phyloP scores from a whole-genome alignment of 2,113 vertebrate species.

The Sceloporus undulatus region DNA sequence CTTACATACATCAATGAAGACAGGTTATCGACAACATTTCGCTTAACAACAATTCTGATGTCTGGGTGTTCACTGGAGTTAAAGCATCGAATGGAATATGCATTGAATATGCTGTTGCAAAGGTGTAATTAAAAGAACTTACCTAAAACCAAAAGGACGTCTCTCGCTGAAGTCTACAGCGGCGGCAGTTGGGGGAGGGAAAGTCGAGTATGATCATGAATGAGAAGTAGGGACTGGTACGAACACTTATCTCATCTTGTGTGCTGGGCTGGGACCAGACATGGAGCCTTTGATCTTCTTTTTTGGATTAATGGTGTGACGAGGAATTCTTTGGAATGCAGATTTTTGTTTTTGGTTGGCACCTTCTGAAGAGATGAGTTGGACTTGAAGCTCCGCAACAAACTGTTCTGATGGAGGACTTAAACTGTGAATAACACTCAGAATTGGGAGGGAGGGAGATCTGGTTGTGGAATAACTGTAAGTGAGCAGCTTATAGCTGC shows the following conservation, averaged over 20 bases:
- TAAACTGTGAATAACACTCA: conserved; percentile 82
- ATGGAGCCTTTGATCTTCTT: conserved; percentile 67
- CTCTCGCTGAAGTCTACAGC: conserved; percentile 79
- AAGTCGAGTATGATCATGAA: conserved; percentile 76
- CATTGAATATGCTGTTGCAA: conserved; percentile 96
- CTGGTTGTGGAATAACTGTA: conserved; percentile 78
- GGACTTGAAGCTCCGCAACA: conserved; percentile 74
- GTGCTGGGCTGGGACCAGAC: conserved; percentile 87
- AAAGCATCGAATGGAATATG: conserved; percentile 93
- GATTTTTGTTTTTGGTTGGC: conserved; percentile 59
- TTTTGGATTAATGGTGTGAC: conserved; percentile 65
- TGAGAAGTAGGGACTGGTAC: conserved; percentile 80
- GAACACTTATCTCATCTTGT: conserved; percentile 77
- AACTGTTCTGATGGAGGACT: conserved; percentile 79
- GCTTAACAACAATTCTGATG: conserved; percentile 87
- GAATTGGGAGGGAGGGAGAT: conserved; percentile 71
- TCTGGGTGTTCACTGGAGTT: conserved; percentile 90
- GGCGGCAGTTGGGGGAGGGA: conserved; percentile 52
- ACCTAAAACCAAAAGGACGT: conserved; percentile 57
- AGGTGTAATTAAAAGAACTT: conserved; percentile 85
- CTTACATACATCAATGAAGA: conserved; percentile 98
- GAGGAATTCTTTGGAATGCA: conserved; percentile 64
- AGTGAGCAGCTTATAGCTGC: conserved; percentile 78
- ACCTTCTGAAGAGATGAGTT: conserved; percentile 66
- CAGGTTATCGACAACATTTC: conserved; percentile 90